These are phyloP conservation scores for Sciurus vulgaris DNA, from an alignment of 2,797 vertebrate genomes.

Conservation along the genomic window DNA sequence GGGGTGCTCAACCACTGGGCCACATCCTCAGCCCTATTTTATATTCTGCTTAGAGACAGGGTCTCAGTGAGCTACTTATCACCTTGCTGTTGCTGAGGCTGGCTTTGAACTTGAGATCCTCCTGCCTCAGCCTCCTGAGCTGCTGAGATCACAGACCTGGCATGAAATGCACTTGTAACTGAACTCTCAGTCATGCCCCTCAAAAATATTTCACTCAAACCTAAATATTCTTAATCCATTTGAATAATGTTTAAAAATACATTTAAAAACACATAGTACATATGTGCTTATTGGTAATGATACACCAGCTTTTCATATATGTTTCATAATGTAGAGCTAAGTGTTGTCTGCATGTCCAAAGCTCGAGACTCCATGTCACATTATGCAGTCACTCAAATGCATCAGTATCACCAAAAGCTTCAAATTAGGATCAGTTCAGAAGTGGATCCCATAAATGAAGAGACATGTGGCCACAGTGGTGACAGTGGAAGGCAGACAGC, in stretches of 20 bases:
- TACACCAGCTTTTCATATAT: not conserved
- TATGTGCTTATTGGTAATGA: not conserved
- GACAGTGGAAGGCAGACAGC: slow-evolving; percentile 67
- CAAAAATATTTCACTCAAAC: not conserved
- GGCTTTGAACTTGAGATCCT: too few species aligned
- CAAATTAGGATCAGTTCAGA: not conserved
- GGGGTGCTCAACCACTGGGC: too few species aligned
- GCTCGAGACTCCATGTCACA: not conserved
- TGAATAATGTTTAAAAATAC: slow-evolving; percentile 13
- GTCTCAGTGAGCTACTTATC: too few species aligned
- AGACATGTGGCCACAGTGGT: slow-evolving; percentile 42
- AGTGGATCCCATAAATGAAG: slow-evolving; percentile 23
- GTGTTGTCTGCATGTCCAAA: not conserved
- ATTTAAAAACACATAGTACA: not conserved
- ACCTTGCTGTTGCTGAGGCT: too few species aligned
- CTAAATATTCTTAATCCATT: not conserved
- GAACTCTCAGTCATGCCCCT: not conserved
- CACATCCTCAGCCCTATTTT: too few species aligned
- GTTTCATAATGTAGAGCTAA: not conserved
- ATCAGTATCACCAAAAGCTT: not conserved
- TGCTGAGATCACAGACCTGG: too few species aligned
- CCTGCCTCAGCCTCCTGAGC: too few species aligned
- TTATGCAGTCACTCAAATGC: not conserved
- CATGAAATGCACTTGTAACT: not conserved
- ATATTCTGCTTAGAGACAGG: too few species aligned